Evolutionary conservation across 2,797 vertebrate genomes (phyloP), one percentile per base, ranked within the genome.

Genomic region (Alcedo quadribrachys): DNA sequence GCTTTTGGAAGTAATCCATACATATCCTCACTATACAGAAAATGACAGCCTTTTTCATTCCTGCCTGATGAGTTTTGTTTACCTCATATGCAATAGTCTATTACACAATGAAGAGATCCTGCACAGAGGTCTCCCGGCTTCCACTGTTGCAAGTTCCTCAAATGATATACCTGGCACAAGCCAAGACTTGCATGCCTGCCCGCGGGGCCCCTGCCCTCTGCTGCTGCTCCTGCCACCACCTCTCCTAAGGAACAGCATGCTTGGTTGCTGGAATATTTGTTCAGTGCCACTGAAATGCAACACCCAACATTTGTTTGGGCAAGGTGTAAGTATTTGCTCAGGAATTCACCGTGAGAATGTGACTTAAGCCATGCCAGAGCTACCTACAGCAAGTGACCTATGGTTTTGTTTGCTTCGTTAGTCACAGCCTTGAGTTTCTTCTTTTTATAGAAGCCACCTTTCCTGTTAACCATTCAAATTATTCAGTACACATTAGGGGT

Each of bases 301-400:
- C 51, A 83, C 93, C 93, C 66, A 24, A 76, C 51, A 13, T 93
- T 81, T 98, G 96, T 98, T 98, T 98, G 96, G 89, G 77, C 80
- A 98, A 96, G 97, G 97, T 97, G 97, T 96, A 95, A 91, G 84
- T 92, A 82, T 97, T 96, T 97, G 91, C 96, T 91, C 96, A 93
- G 94, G 80, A 92, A 96, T 98, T 97, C 95, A 94, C 96, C 42
- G 89, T 97, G 97, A 97, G 97, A 98, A 98, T 50, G 7, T 90
- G 85, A 94, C 97, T 98, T 96, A 96, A 98, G 86, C 74, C 27
- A 6, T 91, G 79, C 94, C 58, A 81, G 73, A 90, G 42, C 77
- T 70, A 43, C 74, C 42, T 70, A 17, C 22, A 91, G 43, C 85
- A 94, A 45, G 78, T 97, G 82, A 97, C 97, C 94, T 79, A 35